Evolutionary conservation across 2,113 vertebrate genomes (phyloP).

Genomic region (Nerophis ophidion): DNA sequence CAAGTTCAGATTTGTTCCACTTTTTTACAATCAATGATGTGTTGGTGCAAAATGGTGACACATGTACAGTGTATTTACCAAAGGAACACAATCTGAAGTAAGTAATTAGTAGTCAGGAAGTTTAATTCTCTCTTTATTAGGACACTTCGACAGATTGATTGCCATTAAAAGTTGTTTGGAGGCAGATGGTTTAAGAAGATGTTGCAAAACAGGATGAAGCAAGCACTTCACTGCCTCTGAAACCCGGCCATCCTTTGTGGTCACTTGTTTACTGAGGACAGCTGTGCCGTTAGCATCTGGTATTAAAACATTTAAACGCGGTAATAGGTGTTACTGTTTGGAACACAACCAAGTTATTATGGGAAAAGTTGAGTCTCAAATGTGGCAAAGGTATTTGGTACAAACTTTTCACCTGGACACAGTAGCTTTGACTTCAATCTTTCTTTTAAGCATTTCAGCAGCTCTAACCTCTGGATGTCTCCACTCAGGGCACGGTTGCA

Average conservation of each 20-base stretch:
- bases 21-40: too few relatives aligned
- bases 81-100: too few relatives aligned
- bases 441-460: slow-evolving; percentile 33
- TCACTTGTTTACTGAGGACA: slow-evolving; percentile 57
- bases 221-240: slow-evolving; percentile 45
- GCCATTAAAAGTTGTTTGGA: slow-evolving; percentile 45
- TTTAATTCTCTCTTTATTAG: slow-evolving; percentile 3
- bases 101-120: not conserved
- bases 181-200: slow-evolving; percentile 43
- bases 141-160: slow-evolving; percentile 23
- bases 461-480: slow-evolving; percentile 21
- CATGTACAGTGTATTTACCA: too few relatives aligned
- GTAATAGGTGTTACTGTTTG: too few relatives aligned
- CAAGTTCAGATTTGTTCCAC: too few relatives aligned
- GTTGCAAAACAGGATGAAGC: slow-evolving; percentile 39
- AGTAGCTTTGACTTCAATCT: slow-evolving; percentile 15
- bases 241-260: slow-evolving; percentile 42
- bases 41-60: too few relatives aligned
- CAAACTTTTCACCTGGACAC: slow-evolving; percentile 3
- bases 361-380: too few relatives aligned
- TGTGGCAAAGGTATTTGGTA: too few relatives aligned
- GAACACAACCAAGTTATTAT: too few relatives aligned
- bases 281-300: slow-evolving; percentile 57
- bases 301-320: not conserved
- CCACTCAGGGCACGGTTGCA: slow-evolving; percentile 31